Evolutionary conservation across 1,140 invertebrate genomes (phyloP), one percentile per base, ranked within the genome.

Genomic region (Drosophila willistoni): DNA sequence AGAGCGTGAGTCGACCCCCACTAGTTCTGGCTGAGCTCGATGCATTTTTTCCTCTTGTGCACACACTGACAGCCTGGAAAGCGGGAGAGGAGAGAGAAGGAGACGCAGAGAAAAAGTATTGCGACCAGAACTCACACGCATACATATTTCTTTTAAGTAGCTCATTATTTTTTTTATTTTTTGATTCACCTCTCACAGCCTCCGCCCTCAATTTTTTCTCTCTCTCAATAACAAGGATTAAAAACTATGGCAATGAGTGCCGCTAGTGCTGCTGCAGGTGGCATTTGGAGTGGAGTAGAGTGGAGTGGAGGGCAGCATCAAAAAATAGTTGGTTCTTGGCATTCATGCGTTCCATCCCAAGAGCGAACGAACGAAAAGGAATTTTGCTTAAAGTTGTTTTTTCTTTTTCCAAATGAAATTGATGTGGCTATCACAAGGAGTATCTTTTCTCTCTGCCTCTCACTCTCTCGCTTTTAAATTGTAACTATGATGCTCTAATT

Each of bases 81-180:
- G 36, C 13, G 36, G 1, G 1, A 12, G 36, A 39, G 10, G 36
- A 39, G 12, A 13, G 36, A 13, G 36, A 39, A 6, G 9, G 29
- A 19, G 44, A 25, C 34, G 59, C 39, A 12, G 7, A 12, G 34
- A 12, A 3, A n/a, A 51, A 64, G 51, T 64, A 25, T 29, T 14
- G 55, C 2, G 25, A 13, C 39, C 39, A 25, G 22, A 71, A 33
- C 56, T 34, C 66, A 29, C 59, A 57, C 68, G 66, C 73, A 68
- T 81, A 66, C 66, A 76, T 82, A 82, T 87, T 86, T 82, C 70
- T 61, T 79, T 82, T 73, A 83, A 86, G 83, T 83, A 79, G 83
- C 83, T 86, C 83, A 86, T 86, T 86, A 86, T 85, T 82, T 73
- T 73, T 64, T 44, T 67, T 44, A 22, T 56, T 29, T 29, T 29